Evolutionary conservation across 2,888 invertebrate species (phyloP), one percentile per base, ranked within the genome.

Genomic region (Lumbricus terrestris): DNA sequence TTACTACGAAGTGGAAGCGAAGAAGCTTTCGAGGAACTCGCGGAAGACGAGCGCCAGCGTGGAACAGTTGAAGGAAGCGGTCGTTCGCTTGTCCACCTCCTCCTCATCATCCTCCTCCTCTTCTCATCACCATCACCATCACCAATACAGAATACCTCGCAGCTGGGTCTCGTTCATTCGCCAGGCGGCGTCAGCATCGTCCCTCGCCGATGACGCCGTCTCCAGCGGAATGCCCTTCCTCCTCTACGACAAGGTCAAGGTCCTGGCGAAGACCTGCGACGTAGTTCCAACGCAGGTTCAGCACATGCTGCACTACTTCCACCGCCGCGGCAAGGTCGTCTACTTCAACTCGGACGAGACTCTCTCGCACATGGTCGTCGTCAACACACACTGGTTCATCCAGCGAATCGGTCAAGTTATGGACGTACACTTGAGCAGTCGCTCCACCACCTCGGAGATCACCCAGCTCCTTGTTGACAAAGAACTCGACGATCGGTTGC

Each of bases 41-140:
- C 90, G 90, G 88, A 92, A 92, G 88, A 90, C 82, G 82, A 92
- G 92, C 88, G 89, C 91, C 89, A 92, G 92, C 90, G 90, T 92
- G 88, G 92, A 93, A 47, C 92, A 92, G 89, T 91, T 93, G 85
- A 92, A 92, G 89, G 90, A 91, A 89, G 93, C 93, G 85, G 91
- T 93, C 37, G 88, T 93, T 15, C 82, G 92, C 20, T 88, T 92
- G 85, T 91, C 92, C 15, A 82, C 40, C 47, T 29, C 90, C n/a
- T n/a, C n/a, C n/a, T n/a, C n/a, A n/a, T n/a, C n/a, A n/a, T n/a
- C n/a, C n/a, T n/a, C n/a, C n/a, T n/a, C n/a, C n/a, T n/a, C n/a
- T n/a, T n/a, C n/a, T n/a, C n/a, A n/a, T n/a, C n/a, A n/a, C n/a
- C n/a, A n/a, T n/a, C 34, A 88, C 88, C 83, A 89, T 89, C 29